phyloP scores from a whole-genome alignment of 2,113 vertebrate species.

The Haemorhous mexicanus region DNA sequence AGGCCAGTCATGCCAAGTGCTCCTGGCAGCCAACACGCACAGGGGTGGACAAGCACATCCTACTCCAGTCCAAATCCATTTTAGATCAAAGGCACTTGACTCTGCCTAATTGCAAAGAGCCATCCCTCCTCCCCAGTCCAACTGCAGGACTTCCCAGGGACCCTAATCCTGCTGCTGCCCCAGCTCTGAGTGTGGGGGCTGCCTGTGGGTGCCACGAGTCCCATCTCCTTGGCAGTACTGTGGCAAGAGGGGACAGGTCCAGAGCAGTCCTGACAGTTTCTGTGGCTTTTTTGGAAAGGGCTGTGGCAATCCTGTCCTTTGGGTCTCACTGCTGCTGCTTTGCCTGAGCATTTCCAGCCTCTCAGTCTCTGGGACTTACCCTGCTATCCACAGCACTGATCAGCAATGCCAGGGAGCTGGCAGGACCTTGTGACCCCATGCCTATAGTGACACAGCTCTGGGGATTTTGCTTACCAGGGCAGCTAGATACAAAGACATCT shows the following conservation, averaged over 20 bases:
- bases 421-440: background rate
- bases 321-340: background rate
- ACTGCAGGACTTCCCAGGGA: background rate
- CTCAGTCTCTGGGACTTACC: background rate
- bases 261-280: background rate
- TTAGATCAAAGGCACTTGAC: background rate
- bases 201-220: fast-evolving
- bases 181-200: background rate
- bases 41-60: background rate
- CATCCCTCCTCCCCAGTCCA: background rate
- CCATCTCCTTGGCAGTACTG: fast-evolving
- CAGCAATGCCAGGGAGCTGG: fast-evolving
- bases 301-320: background rate
- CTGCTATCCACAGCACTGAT: fast-evolving
- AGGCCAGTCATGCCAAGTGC: background rate
- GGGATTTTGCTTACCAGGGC: background rate
- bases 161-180: background rate
- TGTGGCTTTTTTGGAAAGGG: background rate
- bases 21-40: fast-evolving
- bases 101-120: background rate
- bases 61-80: background rate
- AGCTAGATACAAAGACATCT: background rate
- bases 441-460: fast-evolving
- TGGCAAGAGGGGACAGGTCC: background rate
- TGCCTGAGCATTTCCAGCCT: background rate